A percentile compares a stretch with the other conserved stretches of the same genome.
Conservation (phyloP, 2,888 invertebrate species). For the Mimas tiliae region DNA sequence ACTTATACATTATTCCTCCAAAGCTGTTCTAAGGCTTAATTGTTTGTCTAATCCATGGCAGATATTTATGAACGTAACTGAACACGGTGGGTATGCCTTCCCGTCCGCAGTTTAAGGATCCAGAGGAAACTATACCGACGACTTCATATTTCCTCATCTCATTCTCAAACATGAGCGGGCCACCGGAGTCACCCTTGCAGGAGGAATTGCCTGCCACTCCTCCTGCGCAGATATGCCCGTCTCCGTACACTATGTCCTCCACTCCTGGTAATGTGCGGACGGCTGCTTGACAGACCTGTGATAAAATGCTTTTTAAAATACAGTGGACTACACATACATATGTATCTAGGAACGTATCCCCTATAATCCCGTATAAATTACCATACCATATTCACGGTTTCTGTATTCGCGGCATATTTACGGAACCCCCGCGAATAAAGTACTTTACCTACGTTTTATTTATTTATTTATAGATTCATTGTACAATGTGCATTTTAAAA, state of each 20-base stretch:
- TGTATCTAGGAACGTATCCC: no score
- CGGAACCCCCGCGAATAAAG: no score
- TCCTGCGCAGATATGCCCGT: constrained; percentile 83
- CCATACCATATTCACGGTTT: no score
- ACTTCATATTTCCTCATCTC: constrained; percentile 52
- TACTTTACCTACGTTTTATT: no score
- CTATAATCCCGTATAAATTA: no score
- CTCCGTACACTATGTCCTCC: constrained; percentile 44
- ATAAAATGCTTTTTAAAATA: no score
- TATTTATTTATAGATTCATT: no score
- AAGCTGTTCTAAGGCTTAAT: constrained; percentile 50
- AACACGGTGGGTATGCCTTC: constrained; percentile 86
- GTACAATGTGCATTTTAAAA: no score
- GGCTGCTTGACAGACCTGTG: background rate
- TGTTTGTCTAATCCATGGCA: constrained; percentile 84
- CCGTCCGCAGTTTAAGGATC: constrained; percentile 85
- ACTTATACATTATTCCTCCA: no score
- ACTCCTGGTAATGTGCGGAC: constrained; percentile 33
- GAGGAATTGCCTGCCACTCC: constrained; percentile 84
- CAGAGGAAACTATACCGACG: constrained; percentile 86
- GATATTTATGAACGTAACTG: constrained; percentile 83
- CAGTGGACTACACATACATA: no score
- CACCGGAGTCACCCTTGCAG: constrained; percentile 87
- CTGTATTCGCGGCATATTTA: no score
- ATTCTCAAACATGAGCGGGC: constrained; percentile 83